Conservation (phyloP, 2,113 vertebrate species). For the Rhizomys pruinosus region DNA sequence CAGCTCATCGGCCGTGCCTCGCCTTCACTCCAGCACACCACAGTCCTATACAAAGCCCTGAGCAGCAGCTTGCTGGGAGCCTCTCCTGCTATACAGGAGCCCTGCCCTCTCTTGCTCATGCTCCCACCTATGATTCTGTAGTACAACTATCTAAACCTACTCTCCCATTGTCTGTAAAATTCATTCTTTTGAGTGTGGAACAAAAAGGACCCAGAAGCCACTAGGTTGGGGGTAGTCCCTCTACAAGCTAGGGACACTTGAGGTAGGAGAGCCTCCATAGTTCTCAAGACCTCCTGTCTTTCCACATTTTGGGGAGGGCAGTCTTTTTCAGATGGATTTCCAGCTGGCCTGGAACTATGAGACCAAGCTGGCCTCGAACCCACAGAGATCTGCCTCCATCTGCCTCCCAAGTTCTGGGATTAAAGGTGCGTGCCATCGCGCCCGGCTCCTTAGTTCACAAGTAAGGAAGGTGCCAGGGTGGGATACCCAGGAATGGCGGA, state of each 20-base stretch:
- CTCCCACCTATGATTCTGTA: not conserved
- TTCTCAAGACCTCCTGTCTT: not conserved
- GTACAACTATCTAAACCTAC: not conserved
- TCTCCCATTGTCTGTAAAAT: not conserved
- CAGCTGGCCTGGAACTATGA: too few relatives aligned
- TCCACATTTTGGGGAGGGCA: too few relatives aligned
- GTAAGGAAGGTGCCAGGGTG: not conserved
- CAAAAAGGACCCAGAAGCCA: not conserved
- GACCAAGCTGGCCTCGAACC: too few relatives aligned
- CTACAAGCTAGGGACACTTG: not conserved
- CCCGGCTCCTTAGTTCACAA: too few relatives aligned
- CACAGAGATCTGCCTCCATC: too few relatives aligned
- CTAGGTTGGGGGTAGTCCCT: too few relatives aligned
- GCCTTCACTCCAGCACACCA: too few relatives aligned
- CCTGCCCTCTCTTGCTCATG: not conserved
- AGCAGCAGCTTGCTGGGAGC: too few relatives aligned
- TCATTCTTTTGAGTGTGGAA: not conserved
- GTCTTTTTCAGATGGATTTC: too few relatives aligned
- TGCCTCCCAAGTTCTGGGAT: too few relatives aligned
- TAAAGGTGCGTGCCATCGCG: too few relatives aligned
- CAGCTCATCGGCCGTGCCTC: not conserved
- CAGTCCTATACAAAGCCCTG: not conserved
- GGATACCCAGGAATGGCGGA: not conserved
- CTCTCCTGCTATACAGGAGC: too few relatives aligned
- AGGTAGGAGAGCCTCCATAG: not conserved